These are phyloP conservation scores for Phrynosoma blainvillii DNA, from an alignment of 2,113 vertebrate species.

Conservation along the genomic window DNA sequence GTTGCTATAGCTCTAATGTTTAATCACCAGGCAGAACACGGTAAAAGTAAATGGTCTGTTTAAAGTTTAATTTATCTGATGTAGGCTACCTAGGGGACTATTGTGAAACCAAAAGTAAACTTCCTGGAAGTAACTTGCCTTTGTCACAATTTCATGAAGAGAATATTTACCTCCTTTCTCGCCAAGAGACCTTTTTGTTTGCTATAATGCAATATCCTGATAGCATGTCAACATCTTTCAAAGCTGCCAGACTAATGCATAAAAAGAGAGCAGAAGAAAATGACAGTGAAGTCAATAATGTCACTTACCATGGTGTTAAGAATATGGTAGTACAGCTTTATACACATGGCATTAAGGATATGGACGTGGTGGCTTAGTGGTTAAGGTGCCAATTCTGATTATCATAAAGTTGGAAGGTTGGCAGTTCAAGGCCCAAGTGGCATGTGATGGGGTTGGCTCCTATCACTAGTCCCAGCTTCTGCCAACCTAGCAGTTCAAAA, in stretches of 20 bases:
- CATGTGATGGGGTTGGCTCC: too few species aligned
- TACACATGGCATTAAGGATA: too few species aligned
- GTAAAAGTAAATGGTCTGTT: constrained; percentile 38
- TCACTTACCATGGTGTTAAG: not conserved
- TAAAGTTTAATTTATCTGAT: constrained; percentile 56
- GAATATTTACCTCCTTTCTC: constrained; percentile 6
- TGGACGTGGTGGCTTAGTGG: too few species aligned
- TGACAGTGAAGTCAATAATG: not conserved
- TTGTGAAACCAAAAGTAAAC: constrained; percentile 45
- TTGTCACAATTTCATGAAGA: not conserved
- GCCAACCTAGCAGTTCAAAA: too few species aligned
- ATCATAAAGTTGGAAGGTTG: too few species aligned
- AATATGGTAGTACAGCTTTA: too few species aligned
- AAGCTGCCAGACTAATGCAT: not conserved
- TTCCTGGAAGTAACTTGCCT: constrained; percentile 24
- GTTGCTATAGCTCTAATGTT: constrained; percentile 50
- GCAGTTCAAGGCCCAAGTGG: too few species aligned
- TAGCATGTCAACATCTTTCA: not conserved
- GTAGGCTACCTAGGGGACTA: constrained; percentile 50
- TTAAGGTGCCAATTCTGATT: too few species aligned
- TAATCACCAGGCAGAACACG: constrained; percentile 36
- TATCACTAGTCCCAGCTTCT: too few species aligned
- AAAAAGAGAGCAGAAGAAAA: not conserved
- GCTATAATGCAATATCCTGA: not conserved
- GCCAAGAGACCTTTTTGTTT: constrained; percentile 7